These are phyloP conservation scores for Phoxinus dragarum DNA, from an alignment of 2,797 vertebrate species.

Conservation along the genomic window DNA sequence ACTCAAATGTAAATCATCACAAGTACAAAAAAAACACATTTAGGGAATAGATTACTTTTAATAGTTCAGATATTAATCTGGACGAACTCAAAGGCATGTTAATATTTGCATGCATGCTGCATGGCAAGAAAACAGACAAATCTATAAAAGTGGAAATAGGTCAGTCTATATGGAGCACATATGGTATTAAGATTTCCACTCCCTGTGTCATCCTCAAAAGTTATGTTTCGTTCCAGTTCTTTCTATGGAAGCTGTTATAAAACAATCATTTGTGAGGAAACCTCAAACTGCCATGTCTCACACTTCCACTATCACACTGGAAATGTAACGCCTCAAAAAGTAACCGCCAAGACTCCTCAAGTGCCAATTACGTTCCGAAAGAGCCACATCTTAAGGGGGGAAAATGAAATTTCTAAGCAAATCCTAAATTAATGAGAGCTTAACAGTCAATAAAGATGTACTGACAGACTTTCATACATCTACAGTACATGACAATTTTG, in stretches of 20 bases:
- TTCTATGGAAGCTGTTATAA: constrained; percentile 6
- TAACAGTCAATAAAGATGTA: background rate
- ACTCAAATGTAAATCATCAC: background rate
- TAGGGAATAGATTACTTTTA: background rate
- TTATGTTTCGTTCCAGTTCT: background rate
- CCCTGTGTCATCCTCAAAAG: background rate
- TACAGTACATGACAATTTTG: background rate
- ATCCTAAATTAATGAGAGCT: background rate
- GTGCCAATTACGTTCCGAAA: constrained; percentile 6
- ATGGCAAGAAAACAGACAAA: constrained; percentile 7
- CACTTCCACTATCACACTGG: constrained; percentile 14
- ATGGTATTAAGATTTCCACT: constrained; percentile 22
- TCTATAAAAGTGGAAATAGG: constrained; percentile 2
- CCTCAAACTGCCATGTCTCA: constrained; percentile 24
- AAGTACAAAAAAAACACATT: background rate
- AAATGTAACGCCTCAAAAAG: constrained; percentile 26
- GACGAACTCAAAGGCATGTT: background rate
- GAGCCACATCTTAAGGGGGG: background rate
- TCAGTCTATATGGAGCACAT: constrained; percentile 12
- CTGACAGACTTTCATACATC: background rate
- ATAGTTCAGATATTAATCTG: background rate
- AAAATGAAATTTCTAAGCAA: background rate
- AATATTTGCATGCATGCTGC: background rate
- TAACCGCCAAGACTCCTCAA: background rate
- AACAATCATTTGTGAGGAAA: background rate